These are phyloP conservation scores for Punctoribates punctum DNA, from an alignment of 2,888 invertebrate species.

Conservation along the genomic window DNA sequence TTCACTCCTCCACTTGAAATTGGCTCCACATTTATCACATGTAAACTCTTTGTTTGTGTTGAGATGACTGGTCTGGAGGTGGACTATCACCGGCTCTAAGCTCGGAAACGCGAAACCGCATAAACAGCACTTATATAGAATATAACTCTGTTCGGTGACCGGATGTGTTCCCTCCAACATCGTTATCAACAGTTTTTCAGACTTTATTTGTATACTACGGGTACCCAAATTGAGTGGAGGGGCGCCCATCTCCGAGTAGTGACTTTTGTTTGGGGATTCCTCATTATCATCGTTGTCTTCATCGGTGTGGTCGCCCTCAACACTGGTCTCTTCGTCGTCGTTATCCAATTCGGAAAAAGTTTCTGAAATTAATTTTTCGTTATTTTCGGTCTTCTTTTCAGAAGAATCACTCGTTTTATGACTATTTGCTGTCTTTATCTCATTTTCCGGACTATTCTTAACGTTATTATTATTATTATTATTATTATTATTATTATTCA, in stretches of 20 bases:
- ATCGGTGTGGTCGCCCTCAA: neutral
- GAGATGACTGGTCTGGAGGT: conserved; percentile 46
- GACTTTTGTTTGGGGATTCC: neutral
- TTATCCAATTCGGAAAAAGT: neutral
- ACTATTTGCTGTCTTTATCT: neutral
- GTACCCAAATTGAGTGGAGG: conserved; percentile 40
- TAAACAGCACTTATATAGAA: conserved; percentile 48
- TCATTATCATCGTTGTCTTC: conserved; percentile 7
- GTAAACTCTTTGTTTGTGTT: conserved; percentile 44
- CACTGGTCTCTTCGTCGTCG: neutral
- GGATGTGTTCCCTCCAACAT: conserved; percentile 48
- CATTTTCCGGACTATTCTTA: neutral
- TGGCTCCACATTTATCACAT: conserved; percentile 49
- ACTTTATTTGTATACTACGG: conserved; percentile 46
- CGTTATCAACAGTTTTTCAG: conserved; percentile 47
- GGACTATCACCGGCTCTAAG: conserved; percentile 45
- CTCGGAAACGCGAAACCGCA: conserved; percentile 49
- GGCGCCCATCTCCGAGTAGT: conserved; percentile 35
- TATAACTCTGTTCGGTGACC: conserved; percentile 47
- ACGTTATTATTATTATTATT: neutral
- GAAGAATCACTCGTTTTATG: conserved; percentile 15
- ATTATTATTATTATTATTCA: neutral
- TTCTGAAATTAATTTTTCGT: neutral
- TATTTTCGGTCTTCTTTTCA: conserved; percentile 11
- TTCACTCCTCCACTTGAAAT: conserved; percentile 48